Evolutionary conservation across 2,888 invertebrate species (phyloP), one percentile per base, ranked within the genome.

Genomic region (Dolichomitus sp.): DNA sequence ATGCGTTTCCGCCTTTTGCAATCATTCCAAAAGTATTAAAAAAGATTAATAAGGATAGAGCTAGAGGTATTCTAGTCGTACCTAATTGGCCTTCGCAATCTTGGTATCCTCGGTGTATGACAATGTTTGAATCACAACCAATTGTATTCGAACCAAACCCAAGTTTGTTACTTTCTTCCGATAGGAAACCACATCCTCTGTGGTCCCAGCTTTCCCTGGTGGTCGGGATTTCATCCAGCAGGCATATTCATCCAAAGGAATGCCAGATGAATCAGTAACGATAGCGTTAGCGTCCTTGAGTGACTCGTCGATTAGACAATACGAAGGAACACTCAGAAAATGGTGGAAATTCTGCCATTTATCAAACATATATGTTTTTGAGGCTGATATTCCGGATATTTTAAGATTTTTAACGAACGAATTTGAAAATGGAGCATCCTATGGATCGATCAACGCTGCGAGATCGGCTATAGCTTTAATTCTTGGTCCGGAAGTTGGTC

Each of bases 1-100:
- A 83, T 30, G 86, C 86, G 19, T 84, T 84, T 54, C 84, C 83
- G 12, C 80, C 81, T 33, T 80, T 83, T 52, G 50, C 69, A 6
- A 52, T 77, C 52, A 70, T 77, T 42, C 40, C 50, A 12, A 69
- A 37, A 30, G 63, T 77, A 6, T 40, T 70, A 30, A 70, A 77
- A 63, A 77, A 77, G 14, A 70, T 77, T 9, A 12, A 40, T 63
- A 63, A 17, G 12, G 61, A 69, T 19, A 40, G 30, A 30, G 69
- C 69, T 37, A 77, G 57, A 33, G 61, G 77, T 14, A 77, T 77
- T 63, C 23, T 76, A 23, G 68, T 61, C 1, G 42, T 70, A n/a
- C 70, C 70, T 2, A n/a, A 57, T n/a, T 65, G 65, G 75, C 66
- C 75, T 54, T 61, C 61, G 19, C 77, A 69, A 50, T 40, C 69